Percentiles rank a stretch among this genome's conserved stretches.
These are phyloP conservation scores for Pentamera pediparva DNA, from an alignment of 53 echinoderm and acorn worm genomes.

Conservation along the genomic window DNA sequence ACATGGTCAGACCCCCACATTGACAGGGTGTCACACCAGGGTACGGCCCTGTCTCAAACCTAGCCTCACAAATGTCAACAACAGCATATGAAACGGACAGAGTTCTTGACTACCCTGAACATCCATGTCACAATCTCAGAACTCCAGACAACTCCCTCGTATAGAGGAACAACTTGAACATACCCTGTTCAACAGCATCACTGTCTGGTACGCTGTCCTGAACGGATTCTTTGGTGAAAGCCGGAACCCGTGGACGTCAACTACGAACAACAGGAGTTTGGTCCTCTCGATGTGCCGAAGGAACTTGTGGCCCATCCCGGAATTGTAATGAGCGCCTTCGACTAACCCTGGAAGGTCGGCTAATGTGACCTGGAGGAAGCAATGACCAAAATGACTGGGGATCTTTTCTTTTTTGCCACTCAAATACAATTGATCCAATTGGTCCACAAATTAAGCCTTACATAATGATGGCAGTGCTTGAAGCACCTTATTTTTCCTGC, in stretches of 20 bases:
- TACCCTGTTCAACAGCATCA: slow-evolving; percentile 79
- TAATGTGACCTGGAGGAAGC: slow-evolving; percentile 63
- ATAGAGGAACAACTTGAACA: neutral
- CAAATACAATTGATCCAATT: neutral
- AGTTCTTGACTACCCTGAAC: no score
- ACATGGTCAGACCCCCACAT: no score
- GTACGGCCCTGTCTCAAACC: no score
- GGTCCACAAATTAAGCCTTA: no score
- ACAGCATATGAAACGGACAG: no score
- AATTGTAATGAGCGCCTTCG: slow-evolving; percentile 91
- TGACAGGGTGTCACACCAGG: no score
- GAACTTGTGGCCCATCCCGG: slow-evolving; percentile 94
- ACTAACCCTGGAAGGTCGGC: slow-evolving; percentile 96
- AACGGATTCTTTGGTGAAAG: slow-evolving; percentile 61
- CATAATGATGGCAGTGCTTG: no score
- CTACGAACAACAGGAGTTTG: slow-evolving; percentile 77
- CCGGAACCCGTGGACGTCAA: slow-evolving; percentile 81
- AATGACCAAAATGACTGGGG: neutral
- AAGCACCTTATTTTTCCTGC: no score
- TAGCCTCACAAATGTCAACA: no score
- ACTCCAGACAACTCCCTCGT: no score
- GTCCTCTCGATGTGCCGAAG: slow-evolving; percentile 89
- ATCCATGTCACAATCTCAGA: no score
- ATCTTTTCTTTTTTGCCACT: no score
- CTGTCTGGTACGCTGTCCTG: slow-evolving; percentile 70